phyloP scores from a whole-genome alignment of 64 coral and sea anemone species.

The Dendronephthya gigantea region DNA sequence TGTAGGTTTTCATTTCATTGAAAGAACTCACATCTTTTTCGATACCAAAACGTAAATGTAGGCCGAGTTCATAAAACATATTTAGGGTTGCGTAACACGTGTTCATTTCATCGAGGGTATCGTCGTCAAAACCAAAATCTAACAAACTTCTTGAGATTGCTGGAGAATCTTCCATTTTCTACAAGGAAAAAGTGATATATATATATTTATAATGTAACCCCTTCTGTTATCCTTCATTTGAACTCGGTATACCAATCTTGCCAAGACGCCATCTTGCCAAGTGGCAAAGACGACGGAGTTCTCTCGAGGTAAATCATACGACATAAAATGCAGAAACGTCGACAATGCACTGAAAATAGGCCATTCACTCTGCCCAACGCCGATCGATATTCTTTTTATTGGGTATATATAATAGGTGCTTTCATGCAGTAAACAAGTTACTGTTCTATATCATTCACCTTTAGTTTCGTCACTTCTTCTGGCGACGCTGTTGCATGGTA shows the following conservation, averaged over 20 bases:
- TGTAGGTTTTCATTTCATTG: background rate
- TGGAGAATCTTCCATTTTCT: conserved; percentile 37
- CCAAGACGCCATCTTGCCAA: too few relatives aligned
- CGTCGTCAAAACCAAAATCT: conserved; percentile 90
- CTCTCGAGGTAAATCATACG: too few relatives aligned
- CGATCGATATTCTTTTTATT: too few relatives aligned
- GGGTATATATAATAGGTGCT: too few relatives aligned
- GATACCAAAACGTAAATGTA: background rate
- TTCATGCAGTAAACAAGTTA: too few relatives aligned
- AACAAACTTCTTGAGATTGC: conserved; percentile 39
- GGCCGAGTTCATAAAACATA: background rate
- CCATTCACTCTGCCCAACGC: too few relatives aligned
- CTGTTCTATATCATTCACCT: conserved; percentile 36
- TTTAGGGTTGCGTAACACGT: conserved; percentile 22
- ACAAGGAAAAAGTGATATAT: conserved; percentile 18
- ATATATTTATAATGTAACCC: too few relatives aligned
- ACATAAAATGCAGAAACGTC: too few relatives aligned
- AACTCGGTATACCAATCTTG: too few relatives aligned
- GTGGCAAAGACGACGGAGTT: too few relatives aligned
- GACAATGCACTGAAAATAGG: too few relatives aligned
- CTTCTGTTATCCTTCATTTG: too few relatives aligned
- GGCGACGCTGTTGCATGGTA: conserved; percentile 80
- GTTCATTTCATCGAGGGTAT: conserved; percentile 56
- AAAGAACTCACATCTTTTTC: conserved; percentile 15
- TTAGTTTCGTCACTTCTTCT: conserved; percentile 59